A percentile compares a stretch with the other conserved stretches of the same genome.
Conservation (phyloP, 2,888 invertebrate genomes). For the Stenolophus ochropezus region DNA sequence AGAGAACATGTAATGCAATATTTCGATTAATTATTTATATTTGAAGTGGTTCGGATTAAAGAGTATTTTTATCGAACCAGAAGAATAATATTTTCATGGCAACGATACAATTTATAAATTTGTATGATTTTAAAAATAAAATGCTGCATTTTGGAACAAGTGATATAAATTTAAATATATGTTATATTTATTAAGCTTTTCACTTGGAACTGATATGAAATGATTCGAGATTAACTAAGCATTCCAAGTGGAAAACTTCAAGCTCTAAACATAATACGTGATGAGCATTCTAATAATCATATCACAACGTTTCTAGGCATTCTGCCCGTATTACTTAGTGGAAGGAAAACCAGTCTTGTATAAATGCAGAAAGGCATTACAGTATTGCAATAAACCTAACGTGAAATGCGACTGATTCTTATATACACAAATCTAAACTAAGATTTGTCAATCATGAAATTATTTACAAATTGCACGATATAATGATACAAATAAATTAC, state of each 20-base stretch:
- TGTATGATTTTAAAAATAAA: slow-evolving; percentile 9
- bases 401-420: slow-evolving; percentile 50
- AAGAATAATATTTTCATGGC: background rate
- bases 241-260: slow-evolving; percentile 11
- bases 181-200: slow-evolving; percentile 20
- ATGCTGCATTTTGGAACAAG: slow-evolving; percentile 33
- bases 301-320: slow-evolving; percentile 68
- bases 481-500: background rate
- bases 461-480: slow-evolving; percentile 22
- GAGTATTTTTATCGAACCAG: too few relatives aligned
- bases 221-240: background rate
- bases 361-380: slow-evolving; percentile 60
- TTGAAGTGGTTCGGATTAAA: too few relatives aligned
- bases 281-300: slow-evolving; percentile 70
- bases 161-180: slow-evolving; percentile 38
- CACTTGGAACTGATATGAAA: slow-evolving; percentile 10
- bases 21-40: too few relatives aligned
- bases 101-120: slow-evolving; percentile 10
- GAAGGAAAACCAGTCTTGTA: slow-evolving; percentile 60
- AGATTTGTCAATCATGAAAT: slow-evolving; percentile 40
- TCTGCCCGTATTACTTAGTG: slow-evolving; percentile 52
- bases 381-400: slow-evolving; percentile 47
- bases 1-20: too few relatives aligned
- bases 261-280: slow-evolving; percentile 54
- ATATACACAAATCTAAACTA: slow-evolving; percentile 28